These are phyloP conservation scores for Grantiella picta DNA, from an alignment of 2,113 vertebrate genomes.

Conservation along the genomic window DNA sequence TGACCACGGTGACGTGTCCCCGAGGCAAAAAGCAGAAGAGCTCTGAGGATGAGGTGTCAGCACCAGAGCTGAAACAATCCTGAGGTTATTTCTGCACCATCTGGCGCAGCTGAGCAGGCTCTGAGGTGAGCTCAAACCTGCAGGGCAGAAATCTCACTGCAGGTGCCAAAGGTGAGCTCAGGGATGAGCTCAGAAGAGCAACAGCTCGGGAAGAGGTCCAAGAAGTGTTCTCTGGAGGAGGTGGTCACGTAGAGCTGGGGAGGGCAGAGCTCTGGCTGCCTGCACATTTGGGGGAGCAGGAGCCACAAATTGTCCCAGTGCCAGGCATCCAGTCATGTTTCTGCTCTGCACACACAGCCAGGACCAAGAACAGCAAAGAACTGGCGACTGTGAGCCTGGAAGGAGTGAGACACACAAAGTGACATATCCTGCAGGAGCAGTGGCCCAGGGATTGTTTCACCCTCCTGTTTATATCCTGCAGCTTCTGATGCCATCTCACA, in stretches of 20 bases:
- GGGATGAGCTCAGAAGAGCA: slow-evolving; percentile 46
- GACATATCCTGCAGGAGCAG: neutral
- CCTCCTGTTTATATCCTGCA: neutral
- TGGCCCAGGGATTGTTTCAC: neutral
- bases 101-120: neutral
- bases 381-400: neutral
- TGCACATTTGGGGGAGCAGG: neutral
- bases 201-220: neutral
- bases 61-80: neutral
- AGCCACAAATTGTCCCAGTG: neutral
- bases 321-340: neutral
- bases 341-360: neutral
- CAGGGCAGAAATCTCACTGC: neutral
- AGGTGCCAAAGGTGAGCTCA: slow-evolving; percentile 60
- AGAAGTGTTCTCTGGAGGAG: neutral
- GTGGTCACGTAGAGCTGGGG: neutral
- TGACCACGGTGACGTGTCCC: neutral
- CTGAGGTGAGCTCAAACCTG: neutral
- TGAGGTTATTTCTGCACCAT: neutral
- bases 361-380: neutral
- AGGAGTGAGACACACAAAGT: neutral
- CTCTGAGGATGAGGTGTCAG: neutral
- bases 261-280: neutral
- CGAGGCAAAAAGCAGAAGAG: slow-evolving; percentile 19
- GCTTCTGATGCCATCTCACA: neutral